These are phyloP conservation scores for Amorpha juglandis DNA, from an alignment of 2,888 invertebrate genomes.

Conservation along the genomic window DNA sequence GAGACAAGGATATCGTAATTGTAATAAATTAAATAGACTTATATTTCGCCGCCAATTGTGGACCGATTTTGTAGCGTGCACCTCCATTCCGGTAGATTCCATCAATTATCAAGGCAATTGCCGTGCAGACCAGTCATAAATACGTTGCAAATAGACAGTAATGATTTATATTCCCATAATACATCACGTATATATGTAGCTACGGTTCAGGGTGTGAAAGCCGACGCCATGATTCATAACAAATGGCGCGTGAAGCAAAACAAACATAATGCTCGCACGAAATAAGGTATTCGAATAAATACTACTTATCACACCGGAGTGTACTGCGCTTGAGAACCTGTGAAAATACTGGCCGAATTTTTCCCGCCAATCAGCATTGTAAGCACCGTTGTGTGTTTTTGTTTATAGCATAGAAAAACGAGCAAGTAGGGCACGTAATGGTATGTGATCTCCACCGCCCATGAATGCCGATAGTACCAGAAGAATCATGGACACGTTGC, in stretches of 20 bases:
- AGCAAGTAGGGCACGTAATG: too few relatives aligned
- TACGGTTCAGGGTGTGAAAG: constrained; percentile 17
- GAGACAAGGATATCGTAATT: too few relatives aligned
- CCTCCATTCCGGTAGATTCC: too few relatives aligned
- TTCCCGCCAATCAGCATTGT: background rate
- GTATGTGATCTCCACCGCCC: too few relatives aligned
- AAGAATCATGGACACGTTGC: too few relatives aligned
- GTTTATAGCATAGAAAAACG: too few relatives aligned
- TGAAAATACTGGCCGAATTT: background rate
- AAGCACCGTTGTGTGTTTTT: background rate
- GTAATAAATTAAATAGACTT: too few relatives aligned
- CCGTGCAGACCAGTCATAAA: too few relatives aligned
- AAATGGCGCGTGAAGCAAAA: constrained; percentile 50
- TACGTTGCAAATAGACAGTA: background rate
- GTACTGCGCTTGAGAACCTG: background rate
- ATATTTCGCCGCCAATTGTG: too few relatives aligned
- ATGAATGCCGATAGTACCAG: too few relatives aligned
- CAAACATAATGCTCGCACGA: constrained; percentile 57
- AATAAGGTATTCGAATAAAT: constrained; percentile 64
- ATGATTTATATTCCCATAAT: background rate
- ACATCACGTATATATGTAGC: background rate
- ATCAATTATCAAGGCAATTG: too few relatives aligned
- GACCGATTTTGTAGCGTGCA: too few relatives aligned
- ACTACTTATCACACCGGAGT: constrained; percentile 21
- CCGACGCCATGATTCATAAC: constrained; percentile 58